Evolutionary conservation across 2,888 invertebrate genomes (phyloP).

Genomic region (Chironomus tentans): DNA sequence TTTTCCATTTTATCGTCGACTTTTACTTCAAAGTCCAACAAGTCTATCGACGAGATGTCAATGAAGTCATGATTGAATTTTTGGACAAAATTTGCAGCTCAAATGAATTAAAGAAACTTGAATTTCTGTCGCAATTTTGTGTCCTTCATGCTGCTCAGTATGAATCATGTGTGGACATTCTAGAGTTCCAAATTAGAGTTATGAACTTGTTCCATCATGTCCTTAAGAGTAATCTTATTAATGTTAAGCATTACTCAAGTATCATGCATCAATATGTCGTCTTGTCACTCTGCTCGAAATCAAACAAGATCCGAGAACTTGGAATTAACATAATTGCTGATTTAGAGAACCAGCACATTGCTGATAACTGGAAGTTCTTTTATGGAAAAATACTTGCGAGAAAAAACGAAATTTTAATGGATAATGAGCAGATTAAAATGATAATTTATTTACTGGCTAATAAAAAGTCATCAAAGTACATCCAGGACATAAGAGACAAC

Average conservation of each 20-base stretch:
- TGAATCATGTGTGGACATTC: conserved; percentile 35
- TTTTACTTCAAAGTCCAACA: background rate
- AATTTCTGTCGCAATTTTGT: conserved; percentile 50
- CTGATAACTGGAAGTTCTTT: conserved; percentile 6
- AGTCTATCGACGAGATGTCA: background rate
- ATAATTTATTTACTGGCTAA: background rate
- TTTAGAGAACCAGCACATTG: conserved; percentile 30
- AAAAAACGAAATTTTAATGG: conserved; percentile 53
- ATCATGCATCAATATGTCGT: conserved; percentile 35
- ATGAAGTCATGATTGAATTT: conserved; percentile 42
- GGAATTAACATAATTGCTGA: conserved; percentile 47
- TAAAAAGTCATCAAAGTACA: background rate
- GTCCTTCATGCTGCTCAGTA: conserved; percentile 27
- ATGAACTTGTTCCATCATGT: conserved; percentile 37
- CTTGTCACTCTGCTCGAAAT: conserved; percentile 49
- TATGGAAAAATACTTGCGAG: conserved; percentile 32
- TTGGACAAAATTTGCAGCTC: conserved; percentile 43
- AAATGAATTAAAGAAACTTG: conserved; percentile 34
- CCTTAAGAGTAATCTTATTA: conserved; percentile 27
- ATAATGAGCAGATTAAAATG: conserved; percentile 51
- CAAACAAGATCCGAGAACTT: conserved; percentile 47
- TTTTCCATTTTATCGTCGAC: background rate
- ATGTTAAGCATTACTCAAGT: background rate
- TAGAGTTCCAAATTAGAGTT: conserved; percentile 47
- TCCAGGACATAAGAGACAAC: background rate